Evolutionary conservation across 2,888 invertebrate genomes (phyloP).

Genomic region (Clistopyga incitator): DNA sequence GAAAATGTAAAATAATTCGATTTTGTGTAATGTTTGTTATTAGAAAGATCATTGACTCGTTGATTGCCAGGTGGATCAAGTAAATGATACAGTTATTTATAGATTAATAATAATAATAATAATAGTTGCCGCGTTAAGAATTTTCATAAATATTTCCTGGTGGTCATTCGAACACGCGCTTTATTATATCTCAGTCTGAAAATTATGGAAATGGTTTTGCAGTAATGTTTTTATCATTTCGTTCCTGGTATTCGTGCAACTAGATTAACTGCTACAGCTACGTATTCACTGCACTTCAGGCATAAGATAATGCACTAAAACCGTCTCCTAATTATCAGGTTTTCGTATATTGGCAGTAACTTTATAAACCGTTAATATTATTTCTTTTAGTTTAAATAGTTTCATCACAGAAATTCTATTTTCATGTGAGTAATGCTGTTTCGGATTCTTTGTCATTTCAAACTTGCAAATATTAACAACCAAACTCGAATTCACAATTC

Average conservation of each 20-base stretch:
- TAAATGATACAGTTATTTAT: background rate
- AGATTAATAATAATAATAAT: background rate
- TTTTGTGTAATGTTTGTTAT: background rate
- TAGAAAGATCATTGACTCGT: slow-evolving; percentile 14
- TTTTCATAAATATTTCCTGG: slow-evolving; percentile 7
- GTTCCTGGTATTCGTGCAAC: slow-evolving; percentile 25
- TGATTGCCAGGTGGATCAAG: background rate
- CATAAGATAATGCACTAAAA: slow-evolving; percentile 39
- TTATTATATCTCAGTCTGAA: background rate
- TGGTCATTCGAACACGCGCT: slow-evolving; percentile 4
- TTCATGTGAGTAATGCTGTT: slow-evolving; percentile 2
- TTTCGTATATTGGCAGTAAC: slow-evolving; percentile 44
- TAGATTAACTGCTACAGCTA: background rate
- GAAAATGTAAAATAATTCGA: background rate
- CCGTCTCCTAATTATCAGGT: background rate
- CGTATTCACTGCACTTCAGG: background rate
- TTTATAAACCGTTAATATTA: background rate
- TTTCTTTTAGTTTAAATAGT: background rate
- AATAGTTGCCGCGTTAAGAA: slow-evolving; percentile 13
- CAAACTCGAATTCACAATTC: background rate
- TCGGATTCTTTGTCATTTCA: background rate
- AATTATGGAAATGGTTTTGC: slow-evolving; percentile 1
- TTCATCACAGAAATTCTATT: background rate
- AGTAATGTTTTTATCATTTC: slow-evolving; percentile 1
- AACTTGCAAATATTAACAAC: background rate